Percentiles rank a stretch among this genome's conserved stretches.
Conservation (phyloP, 2,888 invertebrate genomes). For the Bombylius discolor region DNA sequence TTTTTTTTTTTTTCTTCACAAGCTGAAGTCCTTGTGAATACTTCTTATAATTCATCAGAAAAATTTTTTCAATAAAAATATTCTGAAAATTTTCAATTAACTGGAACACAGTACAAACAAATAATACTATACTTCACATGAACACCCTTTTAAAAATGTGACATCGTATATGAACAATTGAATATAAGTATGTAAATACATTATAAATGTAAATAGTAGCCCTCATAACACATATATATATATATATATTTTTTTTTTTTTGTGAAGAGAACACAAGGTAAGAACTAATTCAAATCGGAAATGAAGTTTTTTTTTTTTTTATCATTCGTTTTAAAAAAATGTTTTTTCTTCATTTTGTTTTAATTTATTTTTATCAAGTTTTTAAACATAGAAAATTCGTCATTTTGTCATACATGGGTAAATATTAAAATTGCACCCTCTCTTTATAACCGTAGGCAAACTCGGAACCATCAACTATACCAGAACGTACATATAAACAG, state of each 20-base stretch:
- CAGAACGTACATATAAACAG: too few relatives aligned
- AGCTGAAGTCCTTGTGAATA: too few relatives aligned
- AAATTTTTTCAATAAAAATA: too few relatives aligned
- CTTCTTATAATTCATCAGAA: too few relatives aligned
- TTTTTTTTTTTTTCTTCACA: too few relatives aligned
- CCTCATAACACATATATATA: background rate
- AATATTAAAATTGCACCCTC: slow-evolving; percentile 13
- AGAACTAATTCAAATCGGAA: slow-evolving; percentile 15
- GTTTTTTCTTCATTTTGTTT: background rate
- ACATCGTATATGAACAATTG: too few relatives aligned
- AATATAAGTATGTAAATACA: too few relatives aligned
- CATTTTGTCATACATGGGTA: slow-evolving; percentile 15
- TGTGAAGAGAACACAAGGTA: background rate
- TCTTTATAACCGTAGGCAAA: background rate
- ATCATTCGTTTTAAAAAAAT: background rate
- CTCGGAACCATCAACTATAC: background rate
- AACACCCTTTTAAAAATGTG: too few relatives aligned
- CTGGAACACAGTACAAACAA: too few relatives aligned
- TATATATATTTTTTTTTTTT: too few relatives aligned
- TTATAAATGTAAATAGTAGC: background rate
- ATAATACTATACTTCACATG: too few relatives aligned
- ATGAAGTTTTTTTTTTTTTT: slow-evolving; percentile 7
- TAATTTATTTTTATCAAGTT: background rate
- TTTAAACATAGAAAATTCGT: slow-evolving; percentile 7
- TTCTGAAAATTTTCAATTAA: too few relatives aligned